Evolutionary conservation across 2,113 vertebrate genomes (phyloP), one percentile per base, ranked within the genome.

Genomic region (Brachionichthys hirsutus): DNA sequence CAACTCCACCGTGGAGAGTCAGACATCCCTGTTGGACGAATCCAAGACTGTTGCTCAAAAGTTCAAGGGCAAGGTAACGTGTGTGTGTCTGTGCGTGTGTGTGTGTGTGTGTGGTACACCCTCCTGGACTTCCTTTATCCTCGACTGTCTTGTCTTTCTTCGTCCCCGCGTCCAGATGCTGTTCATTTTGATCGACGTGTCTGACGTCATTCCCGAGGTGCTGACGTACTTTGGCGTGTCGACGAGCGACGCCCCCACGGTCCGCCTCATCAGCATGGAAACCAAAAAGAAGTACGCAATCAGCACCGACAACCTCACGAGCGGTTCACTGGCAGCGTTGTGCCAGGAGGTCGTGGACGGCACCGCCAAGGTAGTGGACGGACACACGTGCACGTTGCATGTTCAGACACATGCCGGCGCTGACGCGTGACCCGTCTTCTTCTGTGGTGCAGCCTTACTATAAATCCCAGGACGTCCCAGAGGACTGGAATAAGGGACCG

Each of bases 161-260:
- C n/a, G 2, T 12, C 12, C 14, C 22, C 3, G 4, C 54, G 14
- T 30, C 6, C 14, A 88, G 97, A 90, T 97, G 54, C 87, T 98
- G 38, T 95, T 97, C 0, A 84, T 98, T 60, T 51, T 78, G 16
- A 92, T 97, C 30, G 92, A 98, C 0, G 87, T 95, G 16, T 6
- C 24, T 3, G 24, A 30, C 24, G 75, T 74, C 0, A 2, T 86
- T 0, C 85, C 89, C 0, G 81, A 87, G 0, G 92, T 98, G 62
- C 85, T 98, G 40, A 75, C 85, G 6, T 98, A 94, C 85, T 97
- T 97, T 0, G 91, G 92, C 22, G 67, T 98, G 68, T 89, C 85
- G 0, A 67, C 69, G 0, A 51, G 67, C 0, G 92, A 95, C 0
- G 87, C 62, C 1, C 96, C 96, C 2, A 86, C 91, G 0, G 67